These are phyloP conservation scores for Drepana arcuata DNA, from an alignment of 1,140 invertebrate species.

Conservation along the genomic window DNA sequence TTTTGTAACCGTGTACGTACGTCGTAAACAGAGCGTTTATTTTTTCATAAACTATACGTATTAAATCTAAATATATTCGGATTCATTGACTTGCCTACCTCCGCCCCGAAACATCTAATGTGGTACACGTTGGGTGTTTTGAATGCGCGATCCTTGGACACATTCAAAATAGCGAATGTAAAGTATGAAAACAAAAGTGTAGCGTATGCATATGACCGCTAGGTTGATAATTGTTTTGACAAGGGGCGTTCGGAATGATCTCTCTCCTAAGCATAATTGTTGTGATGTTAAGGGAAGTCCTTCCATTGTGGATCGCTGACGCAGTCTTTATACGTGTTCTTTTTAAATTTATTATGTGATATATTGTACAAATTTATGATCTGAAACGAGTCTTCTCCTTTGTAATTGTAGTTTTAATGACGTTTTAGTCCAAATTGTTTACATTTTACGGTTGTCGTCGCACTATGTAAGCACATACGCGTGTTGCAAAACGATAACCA, in stretches of 20 bases:
- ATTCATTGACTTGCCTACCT: too few species aligned
- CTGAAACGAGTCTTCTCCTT: conserved; percentile 48
- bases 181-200: neutral
- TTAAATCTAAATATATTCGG: too few species aligned
- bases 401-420: conserved; percentile 43
- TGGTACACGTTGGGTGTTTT: too few species aligned
- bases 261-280: conserved; percentile 18
- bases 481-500: too few species aligned
- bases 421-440: conserved; percentile 37
- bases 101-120: too few species aligned
- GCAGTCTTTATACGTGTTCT: conserved; percentile 32
- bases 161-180: conserved; percentile 1
- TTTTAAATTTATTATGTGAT: conserved; percentile 58
- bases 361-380: conserved; percentile 58
- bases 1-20: conserved; percentile 36
- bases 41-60: conserved; percentile 34
- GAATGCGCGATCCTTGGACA: too few species aligned
- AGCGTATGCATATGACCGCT: too few species aligned
- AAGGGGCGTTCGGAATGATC: conserved; percentile 8
- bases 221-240: too few species aligned
- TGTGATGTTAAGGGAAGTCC: too few species aligned
- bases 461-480: neutral
- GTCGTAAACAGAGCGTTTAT: conserved; percentile 47
- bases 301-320: too few species aligned
- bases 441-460: conserved; percentile 11